These are phyloP conservation scores for Pelmatolapia mariae DNA, from an alignment of 2,113 vertebrate species.

Conservation along the genomic window DNA sequence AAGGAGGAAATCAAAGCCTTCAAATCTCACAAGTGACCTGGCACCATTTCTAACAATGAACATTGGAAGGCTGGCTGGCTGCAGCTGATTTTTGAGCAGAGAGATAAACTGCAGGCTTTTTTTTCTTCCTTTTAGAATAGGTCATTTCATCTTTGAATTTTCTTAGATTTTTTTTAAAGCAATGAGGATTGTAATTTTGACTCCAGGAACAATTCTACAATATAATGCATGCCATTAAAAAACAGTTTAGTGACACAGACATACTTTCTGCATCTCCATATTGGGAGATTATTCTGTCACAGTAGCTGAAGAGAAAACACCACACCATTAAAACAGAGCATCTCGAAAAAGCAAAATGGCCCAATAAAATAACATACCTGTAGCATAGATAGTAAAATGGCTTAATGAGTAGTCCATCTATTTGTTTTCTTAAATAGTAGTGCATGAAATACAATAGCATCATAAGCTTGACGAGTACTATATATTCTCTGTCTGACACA, in stretches of 20 bases:
- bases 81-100: not conserved
- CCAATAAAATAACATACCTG: not conserved
- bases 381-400: not conserved
- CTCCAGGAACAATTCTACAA: not conserved
- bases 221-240: not conserved
- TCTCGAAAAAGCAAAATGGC: not conserved
- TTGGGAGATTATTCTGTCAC: not conserved
- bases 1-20: conserved; percentile 34
- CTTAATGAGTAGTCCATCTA: not conserved
- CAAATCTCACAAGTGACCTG: not conserved
- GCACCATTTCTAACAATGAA: conserved; percentile 13
- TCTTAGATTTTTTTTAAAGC: not conserved
- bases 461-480: not conserved
- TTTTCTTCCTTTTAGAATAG: not conserved
- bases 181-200: not conserved
- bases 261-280: not conserved
- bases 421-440: not conserved
- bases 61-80: not conserved
- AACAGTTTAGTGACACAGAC: not conserved
- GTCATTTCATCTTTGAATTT: not conserved
- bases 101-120: not conserved
- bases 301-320: not conserved
- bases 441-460: not conserved
- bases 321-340: not conserved
- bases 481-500: not conserved